These are phyloP conservation scores for Pteropus alecto DNA, from an alignment of 2,113 vertebrate species.

Conservation along the genomic window DNA sequence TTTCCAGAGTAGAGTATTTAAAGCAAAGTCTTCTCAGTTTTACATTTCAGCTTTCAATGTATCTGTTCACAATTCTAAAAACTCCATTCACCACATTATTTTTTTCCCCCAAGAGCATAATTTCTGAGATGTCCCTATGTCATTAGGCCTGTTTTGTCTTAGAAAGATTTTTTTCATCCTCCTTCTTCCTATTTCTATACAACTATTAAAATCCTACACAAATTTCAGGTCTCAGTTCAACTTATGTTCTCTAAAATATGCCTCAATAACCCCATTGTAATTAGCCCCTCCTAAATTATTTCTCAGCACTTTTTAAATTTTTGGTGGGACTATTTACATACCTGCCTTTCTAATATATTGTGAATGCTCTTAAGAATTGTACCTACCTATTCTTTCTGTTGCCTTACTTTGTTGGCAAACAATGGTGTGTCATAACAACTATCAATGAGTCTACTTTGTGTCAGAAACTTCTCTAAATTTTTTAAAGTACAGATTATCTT, in stretches of 20 bases:
- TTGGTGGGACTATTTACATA: not conserved
- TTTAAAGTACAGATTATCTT: not conserved
- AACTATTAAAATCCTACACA: not conserved
- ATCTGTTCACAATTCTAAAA: not conserved
- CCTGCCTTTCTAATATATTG: not conserved
- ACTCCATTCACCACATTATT: not conserved
- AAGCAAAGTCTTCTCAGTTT: not conserved
- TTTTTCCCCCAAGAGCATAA: not conserved
- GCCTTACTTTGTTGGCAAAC: not conserved
- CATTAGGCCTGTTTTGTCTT: not conserved
- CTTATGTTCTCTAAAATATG: not conserved
- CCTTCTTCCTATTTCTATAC: not conserved
- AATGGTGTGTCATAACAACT: not conserved
- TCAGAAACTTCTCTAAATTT: not conserved
- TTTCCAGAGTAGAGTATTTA: not conserved
- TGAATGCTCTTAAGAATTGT: not conserved
- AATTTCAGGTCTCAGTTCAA: not conserved
- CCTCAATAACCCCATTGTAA: not conserved
- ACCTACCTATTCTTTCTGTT: not conserved
- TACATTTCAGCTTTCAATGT: not conserved
- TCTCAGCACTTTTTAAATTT: not conserved
- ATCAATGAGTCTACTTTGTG: not conserved
- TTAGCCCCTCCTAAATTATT: not conserved
- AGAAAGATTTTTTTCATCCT: not conserved
- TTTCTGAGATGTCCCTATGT: not conserved